These are phyloP conservation scores for Centroberyx gerrardi DNA, from an alignment of 2,797 vertebrate species.

Conservation along the genomic window DNA sequence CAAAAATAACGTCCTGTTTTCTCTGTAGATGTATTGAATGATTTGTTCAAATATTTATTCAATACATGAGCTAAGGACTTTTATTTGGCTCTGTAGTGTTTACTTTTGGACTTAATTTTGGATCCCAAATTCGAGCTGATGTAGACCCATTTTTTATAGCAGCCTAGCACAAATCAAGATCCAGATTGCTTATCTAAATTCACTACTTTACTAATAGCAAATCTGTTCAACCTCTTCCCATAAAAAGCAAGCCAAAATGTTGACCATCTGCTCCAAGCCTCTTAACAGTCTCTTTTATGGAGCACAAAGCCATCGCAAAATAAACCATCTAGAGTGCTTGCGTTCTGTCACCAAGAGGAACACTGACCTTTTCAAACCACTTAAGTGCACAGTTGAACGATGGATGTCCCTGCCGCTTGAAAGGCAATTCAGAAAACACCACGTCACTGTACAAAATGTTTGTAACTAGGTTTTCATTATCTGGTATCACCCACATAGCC, in stretches of 20 bases:
- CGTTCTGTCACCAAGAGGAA: constrained; percentile 11
- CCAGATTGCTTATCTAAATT: constrained; percentile 3
- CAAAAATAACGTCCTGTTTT: neutral
- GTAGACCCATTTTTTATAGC: neutral
- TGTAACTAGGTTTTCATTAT: constrained; percentile 17
- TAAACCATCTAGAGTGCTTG: constrained; percentile 4
- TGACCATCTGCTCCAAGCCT: constrained; percentile 38
- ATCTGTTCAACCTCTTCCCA: constrained; percentile 37
- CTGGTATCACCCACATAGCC: neutral
- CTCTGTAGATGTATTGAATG: no score
- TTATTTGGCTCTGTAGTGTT: neutral
- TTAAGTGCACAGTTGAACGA: neutral
- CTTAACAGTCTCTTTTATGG: constrained; percentile 41
- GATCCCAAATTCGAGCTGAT: neutral
- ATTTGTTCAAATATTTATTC: neutral
- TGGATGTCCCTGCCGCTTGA: neutral
- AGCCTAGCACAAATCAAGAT: neutral
- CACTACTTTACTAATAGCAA: constrained; percentile 20
- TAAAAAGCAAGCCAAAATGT: constrained; percentile 42
- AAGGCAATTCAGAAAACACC: neutral
- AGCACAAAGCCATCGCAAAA: constrained; percentile 14
- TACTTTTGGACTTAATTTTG: neutral
- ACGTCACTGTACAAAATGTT: neutral
- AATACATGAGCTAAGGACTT: neutral
- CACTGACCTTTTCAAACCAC: constrained; percentile 38